Conservation (phyloP, 2,888 invertebrate species). For the Heliconius cydno region DNA sequence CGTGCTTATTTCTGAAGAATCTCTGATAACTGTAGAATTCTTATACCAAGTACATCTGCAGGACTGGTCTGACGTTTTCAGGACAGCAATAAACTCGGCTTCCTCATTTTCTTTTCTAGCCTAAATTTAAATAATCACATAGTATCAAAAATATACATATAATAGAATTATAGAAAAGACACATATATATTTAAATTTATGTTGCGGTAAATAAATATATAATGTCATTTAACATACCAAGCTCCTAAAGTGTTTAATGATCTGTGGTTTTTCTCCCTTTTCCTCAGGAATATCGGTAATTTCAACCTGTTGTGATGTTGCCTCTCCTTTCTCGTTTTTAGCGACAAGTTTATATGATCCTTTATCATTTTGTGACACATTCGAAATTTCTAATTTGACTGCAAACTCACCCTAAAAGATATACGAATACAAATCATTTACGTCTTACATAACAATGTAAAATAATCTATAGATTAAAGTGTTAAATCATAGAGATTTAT, state of each 20-base stretch:
- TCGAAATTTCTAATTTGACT: constrained; percentile 94
- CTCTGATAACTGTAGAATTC: constrained; percentile 89
- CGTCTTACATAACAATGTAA: not conserved
- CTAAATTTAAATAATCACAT: constrained; percentile 52
- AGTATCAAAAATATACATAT: not conserved
- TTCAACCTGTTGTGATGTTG: constrained; percentile 93
- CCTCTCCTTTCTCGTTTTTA: constrained; percentile 96
- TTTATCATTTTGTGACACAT: constrained; percentile 91
- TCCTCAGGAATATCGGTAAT: constrained; percentile 92
- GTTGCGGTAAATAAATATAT: not conserved
- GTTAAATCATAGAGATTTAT: not conserved
- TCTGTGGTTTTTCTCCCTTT: constrained; percentile 91
- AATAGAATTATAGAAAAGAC: not conserved
- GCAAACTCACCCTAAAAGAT: constrained; percentile 90
- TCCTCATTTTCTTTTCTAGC: constrained; percentile 85
- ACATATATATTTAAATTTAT: not conserved
- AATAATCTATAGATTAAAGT: not conserved
- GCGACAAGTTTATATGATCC: constrained; percentile 95
- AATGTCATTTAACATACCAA: constrained; percentile 81
- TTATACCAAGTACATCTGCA: constrained; percentile 94
- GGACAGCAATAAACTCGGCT: constrained; percentile 89
- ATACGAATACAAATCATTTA: not conserved
- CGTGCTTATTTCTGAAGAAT: constrained; percentile 89
- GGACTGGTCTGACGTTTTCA: constrained; percentile 90
- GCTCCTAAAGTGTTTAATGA: constrained; percentile 89